Conservation (phyloP, 2,888 invertebrate genomes). For the Drosophila yooni region DNA sequence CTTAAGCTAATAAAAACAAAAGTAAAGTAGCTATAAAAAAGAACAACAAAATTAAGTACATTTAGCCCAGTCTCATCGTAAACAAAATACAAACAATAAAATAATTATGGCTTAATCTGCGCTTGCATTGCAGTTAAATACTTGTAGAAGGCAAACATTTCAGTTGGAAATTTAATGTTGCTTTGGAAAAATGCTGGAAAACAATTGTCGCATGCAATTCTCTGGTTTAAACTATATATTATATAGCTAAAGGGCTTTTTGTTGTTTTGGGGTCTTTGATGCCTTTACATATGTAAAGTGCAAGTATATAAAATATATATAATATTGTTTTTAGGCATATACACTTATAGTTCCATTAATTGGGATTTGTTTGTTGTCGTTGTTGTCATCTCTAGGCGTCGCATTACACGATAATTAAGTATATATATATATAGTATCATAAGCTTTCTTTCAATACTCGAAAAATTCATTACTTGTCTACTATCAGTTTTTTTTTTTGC, state of each 20-base stretch:
- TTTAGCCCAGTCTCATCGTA: constrained; percentile 41
- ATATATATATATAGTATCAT: constrained; percentile 48
- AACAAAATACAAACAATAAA: constrained; percentile 20
- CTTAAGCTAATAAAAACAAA: constrained; percentile 35
- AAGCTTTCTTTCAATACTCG: constrained; percentile 24
- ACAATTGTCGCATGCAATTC: constrained; percentile 45
- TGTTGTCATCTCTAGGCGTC: constrained; percentile 34
- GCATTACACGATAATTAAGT: constrained; percentile 16
- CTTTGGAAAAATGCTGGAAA: constrained; percentile 32
- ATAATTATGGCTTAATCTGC: background rate
- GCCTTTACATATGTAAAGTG: constrained; percentile 57
- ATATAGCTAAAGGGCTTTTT: constrained; percentile 19
- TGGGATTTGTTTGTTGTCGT: constrained; percentile 47
- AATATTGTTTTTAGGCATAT: constrained; percentile 52
- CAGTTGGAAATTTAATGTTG: constrained; percentile 8
- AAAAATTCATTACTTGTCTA: constrained; percentile 34
- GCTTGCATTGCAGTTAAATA: background rate
- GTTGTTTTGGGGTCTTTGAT: constrained; percentile 34
- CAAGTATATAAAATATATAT: constrained; percentile 73
- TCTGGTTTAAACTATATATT: constrained; percentile 38
- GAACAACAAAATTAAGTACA: constrained; percentile 48
- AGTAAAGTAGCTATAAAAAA: constrained; percentile 7
- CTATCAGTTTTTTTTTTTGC: constrained; percentile 37
- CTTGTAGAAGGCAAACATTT: background rate
- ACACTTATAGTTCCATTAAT: constrained; percentile 54